These are phyloP conservation scores for Drosophila anomalata DNA, from an alignment of 2,888 invertebrate genomes.

Conservation along the genomic window DNA sequence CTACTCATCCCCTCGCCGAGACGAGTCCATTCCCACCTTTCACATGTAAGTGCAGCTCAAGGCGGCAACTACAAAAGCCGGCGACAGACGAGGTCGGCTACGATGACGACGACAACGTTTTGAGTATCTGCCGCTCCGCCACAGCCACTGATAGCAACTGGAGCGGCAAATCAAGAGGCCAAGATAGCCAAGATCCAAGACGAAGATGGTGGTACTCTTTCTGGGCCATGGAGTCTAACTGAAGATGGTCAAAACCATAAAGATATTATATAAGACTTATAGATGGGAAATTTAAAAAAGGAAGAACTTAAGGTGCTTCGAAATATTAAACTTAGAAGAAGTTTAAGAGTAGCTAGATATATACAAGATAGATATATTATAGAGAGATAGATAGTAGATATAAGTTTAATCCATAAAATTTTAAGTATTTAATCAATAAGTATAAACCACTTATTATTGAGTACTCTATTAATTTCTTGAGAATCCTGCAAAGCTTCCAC, in stretches of 20 bases:
- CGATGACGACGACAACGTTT: conserved; percentile 53
- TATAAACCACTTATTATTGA: too few relatives aligned
- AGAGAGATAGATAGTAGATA: too few relatives aligned
- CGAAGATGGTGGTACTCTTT: conserved; percentile 7
- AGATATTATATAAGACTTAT: too few relatives aligned
- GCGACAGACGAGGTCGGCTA: conserved; percentile 33
- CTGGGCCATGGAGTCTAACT: not conserved
- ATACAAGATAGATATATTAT: too few relatives aligned
- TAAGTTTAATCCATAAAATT: too few relatives aligned
- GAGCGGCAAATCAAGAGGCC: conserved; percentile 67
- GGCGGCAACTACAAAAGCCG: conserved; percentile 69
- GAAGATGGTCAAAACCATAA: not conserved
- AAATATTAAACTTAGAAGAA: too few relatives aligned
- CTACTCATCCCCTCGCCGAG: not conserved
- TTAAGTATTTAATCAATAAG: too few relatives aligned
- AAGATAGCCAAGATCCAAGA: not conserved
- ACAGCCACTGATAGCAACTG: conserved; percentile 68
- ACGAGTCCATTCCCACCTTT: conserved; percentile 37
- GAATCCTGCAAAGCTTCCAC: not conserved
- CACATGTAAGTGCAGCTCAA: conserved; percentile 47
- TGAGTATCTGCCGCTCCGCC: conserved; percentile 61
- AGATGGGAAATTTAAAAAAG: too few relatives aligned
- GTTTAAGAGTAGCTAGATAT: too few relatives aligned
- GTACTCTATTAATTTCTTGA: not conserved
- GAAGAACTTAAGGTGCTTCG: too few relatives aligned